These are phyloP conservation scores for Cisticola juncidis DNA, from an alignment of 2,113 vertebrate species.

Conservation along the genomic window DNA sequence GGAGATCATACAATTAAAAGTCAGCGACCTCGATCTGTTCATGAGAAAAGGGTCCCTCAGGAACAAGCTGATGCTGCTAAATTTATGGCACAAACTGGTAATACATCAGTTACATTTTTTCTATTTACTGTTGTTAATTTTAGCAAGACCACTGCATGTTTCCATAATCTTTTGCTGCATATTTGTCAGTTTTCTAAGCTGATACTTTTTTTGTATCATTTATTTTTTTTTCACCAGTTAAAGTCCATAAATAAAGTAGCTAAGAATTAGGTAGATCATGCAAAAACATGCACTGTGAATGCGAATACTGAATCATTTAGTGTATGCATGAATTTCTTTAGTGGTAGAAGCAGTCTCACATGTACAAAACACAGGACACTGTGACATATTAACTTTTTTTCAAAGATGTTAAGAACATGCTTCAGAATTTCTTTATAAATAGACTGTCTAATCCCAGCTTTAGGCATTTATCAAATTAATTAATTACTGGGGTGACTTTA, in stretches of 20 bases:
- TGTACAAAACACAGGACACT: neutral
- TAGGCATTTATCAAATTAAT: slow-evolving; percentile 46
- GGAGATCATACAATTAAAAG: slow-evolving; percentile 99
- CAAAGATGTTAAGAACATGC: neutral
- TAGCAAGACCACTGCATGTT: slow-evolving; percentile 98
- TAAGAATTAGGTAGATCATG: slow-evolving; percentile 64
- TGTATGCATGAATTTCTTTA: neutral
- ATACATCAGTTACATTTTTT: slow-evolving; percentile 99
- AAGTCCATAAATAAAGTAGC: slow-evolving; percentile 88
- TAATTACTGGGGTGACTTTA: slow-evolving; percentile 22
- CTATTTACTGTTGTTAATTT: slow-evolving; percentile 98
- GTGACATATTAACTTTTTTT: neutral
- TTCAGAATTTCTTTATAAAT: slow-evolving; percentile 23
- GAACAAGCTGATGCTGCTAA: slow-evolving; percentile 99
- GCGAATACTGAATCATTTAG: slow-evolving; percentile 7
- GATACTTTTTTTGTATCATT: slow-evolving; percentile 84
- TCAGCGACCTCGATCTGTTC: slow-evolving; percentile 99
- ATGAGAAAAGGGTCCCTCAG: slow-evolving; percentile 99
- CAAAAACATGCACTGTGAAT: slow-evolving; percentile 36
- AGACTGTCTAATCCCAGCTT: slow-evolving; percentile 37
- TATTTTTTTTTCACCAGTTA: slow-evolving; percentile 80
- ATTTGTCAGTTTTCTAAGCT: slow-evolving; percentile 90
- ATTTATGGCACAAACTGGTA: slow-evolving; percentile 99
- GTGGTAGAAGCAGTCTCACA: neutral
- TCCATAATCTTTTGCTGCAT: slow-evolving; percentile 93